Base-by-base conservation (phyloP, 2,113 vertebrate species). In the Ageneiosus marmoratus region DNA sequence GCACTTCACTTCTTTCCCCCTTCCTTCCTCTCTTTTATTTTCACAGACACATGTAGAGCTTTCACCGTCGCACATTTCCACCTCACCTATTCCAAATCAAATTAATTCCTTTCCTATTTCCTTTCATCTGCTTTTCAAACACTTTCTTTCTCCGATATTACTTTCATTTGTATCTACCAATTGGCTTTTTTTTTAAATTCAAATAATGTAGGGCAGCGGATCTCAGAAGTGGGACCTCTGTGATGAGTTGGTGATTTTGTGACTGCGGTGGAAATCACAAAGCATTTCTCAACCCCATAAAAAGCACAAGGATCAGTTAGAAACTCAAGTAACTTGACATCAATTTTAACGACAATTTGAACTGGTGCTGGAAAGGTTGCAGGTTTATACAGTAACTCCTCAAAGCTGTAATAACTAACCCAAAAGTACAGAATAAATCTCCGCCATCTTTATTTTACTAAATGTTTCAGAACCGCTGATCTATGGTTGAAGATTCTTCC, bases 111-210 rank as follows among this genome's bases (percentile, higher is more conserved):
- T 22, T 58, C 69, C 69, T 67, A 24, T 60, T 44, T 63, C 37
- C 56, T 80, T 81, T 69, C 20, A 67, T 77, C 74, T 88, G 73
- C 69, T 70, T 22, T 32, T 34, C 34, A 4, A 50, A 13, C 13
- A 27, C 5, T 37, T 24, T 34, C 46, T 56, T 62, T 48, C 44
- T 80, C 27, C 15, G 16, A 56, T 67, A 60, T 84, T 84, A 69
- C 76, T 77, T 60, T 69, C 69, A 10, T 24, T 82, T 84, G 81
- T 44, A 41, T 50, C 29, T 48, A 46, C 11, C 77, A 20, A 80
- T 86, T 82, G 79, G 63, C 80, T 82, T 80, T 82, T 82, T 88
- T 85, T 72, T n/a, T n/a, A n/a, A 15, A 81, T 83, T 85, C 82
- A 60, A 84, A 84, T 82, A 84, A 89, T 87, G 77, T 81, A 51